A percentile compares a stretch with the other conserved stretches of the same genome.
phyloP scores from a whole-genome alignment of 2,888 invertebrate genomes.

The Steromphala cineraria region DNA sequence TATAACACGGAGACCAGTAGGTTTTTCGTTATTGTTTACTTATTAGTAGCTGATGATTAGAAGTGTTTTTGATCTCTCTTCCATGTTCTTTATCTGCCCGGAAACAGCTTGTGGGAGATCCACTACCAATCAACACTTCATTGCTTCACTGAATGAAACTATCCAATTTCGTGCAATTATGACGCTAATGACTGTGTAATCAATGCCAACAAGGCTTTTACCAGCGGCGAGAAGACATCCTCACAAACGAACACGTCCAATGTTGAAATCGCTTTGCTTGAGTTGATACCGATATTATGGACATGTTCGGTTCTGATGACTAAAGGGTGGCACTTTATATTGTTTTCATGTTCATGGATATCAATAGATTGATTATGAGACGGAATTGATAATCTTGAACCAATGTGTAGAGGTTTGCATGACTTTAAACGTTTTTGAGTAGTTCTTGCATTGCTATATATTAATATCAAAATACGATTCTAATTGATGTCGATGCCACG shows the following conservation, averaged over 20 bases:
- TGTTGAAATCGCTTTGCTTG: background rate
- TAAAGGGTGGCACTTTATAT: no score
- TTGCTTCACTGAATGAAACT: conserved; percentile 2
- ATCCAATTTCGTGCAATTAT: conserved; percentile 15
- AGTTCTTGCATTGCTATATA: no score
- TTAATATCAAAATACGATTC: no score
- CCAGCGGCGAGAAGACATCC: background rate
- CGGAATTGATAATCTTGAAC: no score
- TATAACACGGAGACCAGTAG: background rate
- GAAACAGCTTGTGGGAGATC: background rate
- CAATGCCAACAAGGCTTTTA: background rate
- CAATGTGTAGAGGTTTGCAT: no score
- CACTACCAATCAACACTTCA: background rate
- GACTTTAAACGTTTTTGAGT: no score
- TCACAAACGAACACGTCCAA: conserved; percentile 5
- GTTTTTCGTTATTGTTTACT: background rate
- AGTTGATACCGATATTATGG: background rate
- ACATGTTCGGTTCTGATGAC: background rate
- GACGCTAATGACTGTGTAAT: background rate
- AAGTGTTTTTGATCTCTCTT: background rate
- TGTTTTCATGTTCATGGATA: no score
- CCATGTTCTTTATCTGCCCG: background rate
- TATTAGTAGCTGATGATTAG: background rate
- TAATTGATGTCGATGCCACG: no score
- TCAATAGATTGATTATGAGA: no score